Evolutionary conservation across 1,140 invertebrate genomes (phyloP).

Genomic region (Hyphantria cunea): DNA sequence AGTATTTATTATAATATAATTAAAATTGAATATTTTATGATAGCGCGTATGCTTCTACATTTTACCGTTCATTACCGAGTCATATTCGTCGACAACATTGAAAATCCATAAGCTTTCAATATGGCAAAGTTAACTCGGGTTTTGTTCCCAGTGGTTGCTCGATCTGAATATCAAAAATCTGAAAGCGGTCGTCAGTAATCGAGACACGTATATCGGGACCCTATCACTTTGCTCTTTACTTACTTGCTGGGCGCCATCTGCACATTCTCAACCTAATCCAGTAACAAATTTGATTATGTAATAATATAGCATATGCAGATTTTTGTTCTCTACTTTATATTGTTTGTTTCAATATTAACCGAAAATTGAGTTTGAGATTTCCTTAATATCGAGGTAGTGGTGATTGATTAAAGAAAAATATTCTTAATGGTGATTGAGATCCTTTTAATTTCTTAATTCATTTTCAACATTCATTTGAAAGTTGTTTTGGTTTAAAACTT

Average conservation of each 20-base stretch:
- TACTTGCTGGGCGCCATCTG: slow-evolving; percentile 76
- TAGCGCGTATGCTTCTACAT: slow-evolving; percentile 18
- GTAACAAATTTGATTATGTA: slow-evolving; percentile 76
- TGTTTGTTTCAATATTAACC: slow-evolving; percentile 27
- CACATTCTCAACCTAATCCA: slow-evolving; percentile 72
- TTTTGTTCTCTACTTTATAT: slow-evolving; percentile 27
- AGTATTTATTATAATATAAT: no score
- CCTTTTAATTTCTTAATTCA: no score
- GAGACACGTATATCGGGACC: slow-evolving; percentile 77
- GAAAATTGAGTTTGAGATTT: slow-evolving; percentile 11
- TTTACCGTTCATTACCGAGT: slow-evolving; percentile 54
- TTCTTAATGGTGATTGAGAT: background rate
- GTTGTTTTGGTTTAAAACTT: background rate
- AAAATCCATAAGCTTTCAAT: slow-evolving; percentile 81
- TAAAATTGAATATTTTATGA: background rate
- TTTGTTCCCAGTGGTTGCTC: slow-evolving; percentile 73
- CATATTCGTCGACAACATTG: slow-evolving; percentile 70
- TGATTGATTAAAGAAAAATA: background rate
- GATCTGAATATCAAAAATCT: slow-evolving; percentile 81
- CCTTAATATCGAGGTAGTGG: background rate
- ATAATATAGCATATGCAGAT: slow-evolving; percentile 47
- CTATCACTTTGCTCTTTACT: slow-evolving; percentile 80
- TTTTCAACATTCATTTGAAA: no score
- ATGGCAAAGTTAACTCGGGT: slow-evolving; percentile 75
- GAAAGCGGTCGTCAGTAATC: slow-evolving; percentile 76